Evolutionary conservation across 2,113 vertebrate genomes (phyloP), one percentile per base, ranked within the genome.

Genomic region (Chauna torquata): DNA sequence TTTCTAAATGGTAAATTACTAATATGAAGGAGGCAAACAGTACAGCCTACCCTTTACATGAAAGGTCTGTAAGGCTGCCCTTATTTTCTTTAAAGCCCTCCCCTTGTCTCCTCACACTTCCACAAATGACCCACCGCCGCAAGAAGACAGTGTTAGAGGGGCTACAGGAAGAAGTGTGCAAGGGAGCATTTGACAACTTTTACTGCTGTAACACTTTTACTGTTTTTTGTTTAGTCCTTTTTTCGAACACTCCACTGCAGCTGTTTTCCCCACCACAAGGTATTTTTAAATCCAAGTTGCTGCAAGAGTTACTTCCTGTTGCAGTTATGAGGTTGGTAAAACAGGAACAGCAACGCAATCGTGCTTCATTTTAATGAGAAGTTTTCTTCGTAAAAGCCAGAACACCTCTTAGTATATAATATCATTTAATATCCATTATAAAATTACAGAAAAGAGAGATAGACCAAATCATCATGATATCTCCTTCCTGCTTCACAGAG

Each of bases 241-340:
- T n/a, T 82, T 74, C 71, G 45, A 84, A 58, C 38, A 55, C 92
- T 86, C 69, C 55, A 25, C 40, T 61, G 83, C 52, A 82, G 77
- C 69, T 45, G 36, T 27, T 78, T 81, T 86, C 88, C 70, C 54
- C 78, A 80, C 78, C 72, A 69, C 49, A 62, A 55, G 11, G 57
- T 87, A 95, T 91, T 95, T 96, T 95, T 82, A 96, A 79, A 96
- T 71, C 59, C 65, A 84, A 72, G 69, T 45, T 94, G 80, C 65
- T 87, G 55, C 9, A 25, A 45, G 76, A 86, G 66, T 58, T 74
- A 83, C 66, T 96, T 96, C 89, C 89, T 90, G 81, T 82, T 87
- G 78, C 82, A 82, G 62, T 69, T 82, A 25, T 1, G 34, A 77
- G 92, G 81, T 89, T 74, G 90, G 78, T 82, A 74, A 90, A 94